These are phyloP conservation scores for Isichthys henryi DNA, from an alignment of 2,113 vertebrate genomes.

Conservation along the genomic window DNA sequence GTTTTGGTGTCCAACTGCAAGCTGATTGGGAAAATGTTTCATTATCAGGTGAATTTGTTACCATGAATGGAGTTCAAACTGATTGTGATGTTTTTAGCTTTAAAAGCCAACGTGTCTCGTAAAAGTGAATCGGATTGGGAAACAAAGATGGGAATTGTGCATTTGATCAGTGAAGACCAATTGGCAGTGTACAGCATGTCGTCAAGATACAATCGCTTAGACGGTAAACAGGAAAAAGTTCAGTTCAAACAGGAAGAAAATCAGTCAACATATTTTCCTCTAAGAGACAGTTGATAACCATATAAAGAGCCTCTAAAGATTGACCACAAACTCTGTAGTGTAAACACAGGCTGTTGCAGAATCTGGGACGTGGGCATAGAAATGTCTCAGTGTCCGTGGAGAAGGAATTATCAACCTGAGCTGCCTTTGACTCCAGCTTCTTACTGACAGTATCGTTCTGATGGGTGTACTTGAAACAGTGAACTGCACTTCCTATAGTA, in stretches of 20 bases:
- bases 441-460: not conserved
- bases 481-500: not conserved
- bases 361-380: not conserved
- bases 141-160: not conserved
- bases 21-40: not conserved
- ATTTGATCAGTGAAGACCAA: not conserved
- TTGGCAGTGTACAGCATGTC: not conserved
- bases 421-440: not conserved
- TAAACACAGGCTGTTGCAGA: slow-evolving; percentile 15
- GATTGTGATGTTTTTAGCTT: not conserved
- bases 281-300: not conserved
- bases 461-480: not conserved
- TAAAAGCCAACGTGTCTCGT: not conserved
- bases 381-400: not conserved
- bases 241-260: not conserved
- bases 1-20: not conserved
- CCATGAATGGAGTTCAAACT: not conserved
- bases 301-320: not conserved
- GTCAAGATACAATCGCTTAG: not conserved
- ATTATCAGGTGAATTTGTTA: not conserved
- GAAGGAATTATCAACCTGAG: not conserved
- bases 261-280: slow-evolving; percentile 8
- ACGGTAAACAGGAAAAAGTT: not conserved
- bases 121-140: not conserved
- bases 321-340: not conserved